Evolutionary conservation across 23 tunicate species (phyloP).

Genomic region (Ascidia mentula): DNA sequence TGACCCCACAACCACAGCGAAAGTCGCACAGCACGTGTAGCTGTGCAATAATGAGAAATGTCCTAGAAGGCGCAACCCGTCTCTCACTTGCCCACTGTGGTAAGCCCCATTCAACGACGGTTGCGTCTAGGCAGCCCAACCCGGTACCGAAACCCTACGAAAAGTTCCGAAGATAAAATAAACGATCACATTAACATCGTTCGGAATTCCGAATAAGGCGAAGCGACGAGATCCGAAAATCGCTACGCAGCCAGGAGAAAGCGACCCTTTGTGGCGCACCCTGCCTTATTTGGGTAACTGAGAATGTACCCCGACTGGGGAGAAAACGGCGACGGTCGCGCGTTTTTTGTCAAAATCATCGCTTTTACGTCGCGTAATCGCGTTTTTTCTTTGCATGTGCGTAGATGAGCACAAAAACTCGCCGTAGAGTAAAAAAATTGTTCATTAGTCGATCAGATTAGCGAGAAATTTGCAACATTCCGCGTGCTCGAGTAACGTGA

Average conservation of each 20-base stretch:
- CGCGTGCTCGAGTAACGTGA: constrained; percentile 22
- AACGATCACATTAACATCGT: neutral
- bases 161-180: neutral
- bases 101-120: neutral
- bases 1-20: neutral
- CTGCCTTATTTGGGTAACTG: neutral
- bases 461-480: neutral
- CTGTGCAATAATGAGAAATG: neutral
- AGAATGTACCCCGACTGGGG: neutral
- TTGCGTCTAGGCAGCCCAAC: neutral
- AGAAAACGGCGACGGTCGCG: neutral
- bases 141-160: constrained; percentile 6
- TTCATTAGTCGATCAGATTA: neutral
- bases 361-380: neutral
- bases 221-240: constrained; percentile 1
- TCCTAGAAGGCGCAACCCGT: neutral
- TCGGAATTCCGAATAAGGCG: constrained; percentile 6
- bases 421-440: neutral
- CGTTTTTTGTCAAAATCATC: neutral
- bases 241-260: neutral
- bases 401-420: neutral
- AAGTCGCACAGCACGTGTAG: neutral
- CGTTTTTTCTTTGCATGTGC: neutral
- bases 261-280: neutral
- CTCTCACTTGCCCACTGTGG: neutral